Conservation (phyloP, 2,888 invertebrate species). For the Nomada goodeniana region DNA sequence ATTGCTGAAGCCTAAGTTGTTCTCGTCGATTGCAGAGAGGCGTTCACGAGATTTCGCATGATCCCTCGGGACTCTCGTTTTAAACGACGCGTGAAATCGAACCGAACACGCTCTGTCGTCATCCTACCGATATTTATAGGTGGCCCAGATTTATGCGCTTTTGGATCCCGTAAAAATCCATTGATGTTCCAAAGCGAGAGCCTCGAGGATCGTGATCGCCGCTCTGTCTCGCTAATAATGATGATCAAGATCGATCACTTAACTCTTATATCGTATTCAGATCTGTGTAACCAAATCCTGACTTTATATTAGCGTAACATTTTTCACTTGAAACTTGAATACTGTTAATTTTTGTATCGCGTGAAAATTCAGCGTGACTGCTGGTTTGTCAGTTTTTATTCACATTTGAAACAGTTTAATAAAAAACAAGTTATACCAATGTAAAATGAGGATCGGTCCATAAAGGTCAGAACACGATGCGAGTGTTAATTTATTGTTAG, state of each 20-base stretch:
- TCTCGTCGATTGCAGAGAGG: not conserved
- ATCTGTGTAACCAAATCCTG: too few species aligned
- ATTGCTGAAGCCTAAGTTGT: not conserved
- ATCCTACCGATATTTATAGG: constrained; percentile 30
- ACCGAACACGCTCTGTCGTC: not conserved
- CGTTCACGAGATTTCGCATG: not conserved
- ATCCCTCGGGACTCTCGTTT: constrained; percentile 9
- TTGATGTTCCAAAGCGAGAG: not conserved
- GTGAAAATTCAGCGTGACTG: too few species aligned
- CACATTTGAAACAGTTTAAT: too few species aligned
- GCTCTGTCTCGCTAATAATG: not conserved
- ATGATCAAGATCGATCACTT: not conserved
- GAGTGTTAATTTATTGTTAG: too few species aligned
- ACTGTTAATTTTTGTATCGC: too few species aligned
- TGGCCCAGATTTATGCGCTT: constrained; percentile 22
- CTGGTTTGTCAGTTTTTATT: too few species aligned
- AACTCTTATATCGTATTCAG: too few species aligned
- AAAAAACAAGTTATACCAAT: too few species aligned
- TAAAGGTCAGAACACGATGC: too few species aligned
- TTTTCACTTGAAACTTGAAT: too few species aligned
- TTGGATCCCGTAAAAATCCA: not conserved
- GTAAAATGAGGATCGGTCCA: too few species aligned
- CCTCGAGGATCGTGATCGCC: not conserved
- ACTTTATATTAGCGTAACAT: too few species aligned
- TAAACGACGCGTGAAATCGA: not conserved